Percentiles rank a stretch among this genome's conserved stretches.
Evolutionary conservation across 2,113 vertebrate species (phyloP).

Genomic region (Silurus meridionalis): DNA sequence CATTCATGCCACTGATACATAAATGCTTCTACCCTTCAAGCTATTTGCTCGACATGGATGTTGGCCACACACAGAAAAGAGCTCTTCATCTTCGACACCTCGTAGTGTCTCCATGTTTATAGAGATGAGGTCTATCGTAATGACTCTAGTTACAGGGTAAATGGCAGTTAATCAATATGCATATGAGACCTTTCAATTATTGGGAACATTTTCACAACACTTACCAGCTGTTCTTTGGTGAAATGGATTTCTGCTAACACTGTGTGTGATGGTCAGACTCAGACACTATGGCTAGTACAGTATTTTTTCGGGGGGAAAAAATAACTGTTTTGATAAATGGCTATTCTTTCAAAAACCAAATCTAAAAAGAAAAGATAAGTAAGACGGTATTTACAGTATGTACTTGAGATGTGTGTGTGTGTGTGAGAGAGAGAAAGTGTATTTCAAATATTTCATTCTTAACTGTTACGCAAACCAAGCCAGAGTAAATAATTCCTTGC

Average conservation of each 20-base stretch:
- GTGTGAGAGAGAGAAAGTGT: not conserved
- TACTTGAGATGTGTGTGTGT: not conserved
- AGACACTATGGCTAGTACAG: not conserved
- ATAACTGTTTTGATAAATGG: not conserved
- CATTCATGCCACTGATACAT: not conserved
- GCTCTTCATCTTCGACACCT: not conserved
- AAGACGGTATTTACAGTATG: not conserved
- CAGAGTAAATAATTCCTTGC: not conserved
- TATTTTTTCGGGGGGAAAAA: not conserved
- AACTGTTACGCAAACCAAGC: not conserved
- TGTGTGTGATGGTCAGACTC: not conserved
- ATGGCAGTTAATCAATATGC: conserved; percentile 28
- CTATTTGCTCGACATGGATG: not conserved
- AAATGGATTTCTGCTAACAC: not conserved
- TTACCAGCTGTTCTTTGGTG: not conserved
- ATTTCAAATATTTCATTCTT: not conserved
- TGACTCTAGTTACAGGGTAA: conserved; percentile 15
- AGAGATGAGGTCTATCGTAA: not conserved
- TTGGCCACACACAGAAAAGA: not conserved
- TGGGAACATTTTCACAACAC: not conserved
- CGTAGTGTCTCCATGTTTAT: not conserved
- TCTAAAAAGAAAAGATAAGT: not conserved
- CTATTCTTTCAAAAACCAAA: not conserved
- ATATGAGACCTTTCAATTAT: conserved; percentile 9
- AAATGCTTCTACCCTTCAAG: not conserved